Evolutionary conservation across 2,888 invertebrate genomes (phyloP), one percentile per base, ranked within the genome.

Genomic region (Noctua fimbriata): DNA sequence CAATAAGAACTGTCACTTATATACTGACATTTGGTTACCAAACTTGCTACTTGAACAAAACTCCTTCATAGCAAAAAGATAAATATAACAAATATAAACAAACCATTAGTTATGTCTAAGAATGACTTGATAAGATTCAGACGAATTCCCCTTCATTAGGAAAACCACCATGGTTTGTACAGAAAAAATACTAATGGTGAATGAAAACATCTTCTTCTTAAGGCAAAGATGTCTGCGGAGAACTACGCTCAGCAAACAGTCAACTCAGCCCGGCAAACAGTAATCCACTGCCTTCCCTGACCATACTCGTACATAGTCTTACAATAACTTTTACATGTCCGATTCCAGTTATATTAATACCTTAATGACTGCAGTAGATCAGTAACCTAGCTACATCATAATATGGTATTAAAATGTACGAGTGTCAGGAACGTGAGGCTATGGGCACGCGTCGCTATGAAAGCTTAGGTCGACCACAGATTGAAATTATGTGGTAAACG

Each of bases 361-460:
- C 2, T 28, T 69, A 65, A 65, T 79, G 10, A 18, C 7, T 41
- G 36, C 9, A 47, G 21, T 28, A 24, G 24, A 28, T 55, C 82
- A 82, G 52, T 47, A 7, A 82, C 73, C 74, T 16, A 10, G 4
- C 52, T 36, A 52, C 32, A 9, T 32, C 14, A 79, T 71, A 41
- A 24, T 14, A 72, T 81, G 14, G 3, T 52, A 28, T 44, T 55
- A 18, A 65, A 65, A 55, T 65, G 28, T 14, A 21, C 24, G 55
- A 14, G 44, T 55, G 24, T 36, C 24, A 44, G 44, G 44, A 7
- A 24, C 24, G 18, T 47, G 44, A 55, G 18, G 44, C 44, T 36
- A 24, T 28, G 18, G 73, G 28, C 49, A n/a, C 60, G 32, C 32
- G n/a, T 63, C n/a, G n/a, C 52, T 36, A 21, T n/a, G 32, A 44